Base-by-base conservation (phyloP, 2,113 vertebrate genomes). In the Lycaon pictus region DNA sequence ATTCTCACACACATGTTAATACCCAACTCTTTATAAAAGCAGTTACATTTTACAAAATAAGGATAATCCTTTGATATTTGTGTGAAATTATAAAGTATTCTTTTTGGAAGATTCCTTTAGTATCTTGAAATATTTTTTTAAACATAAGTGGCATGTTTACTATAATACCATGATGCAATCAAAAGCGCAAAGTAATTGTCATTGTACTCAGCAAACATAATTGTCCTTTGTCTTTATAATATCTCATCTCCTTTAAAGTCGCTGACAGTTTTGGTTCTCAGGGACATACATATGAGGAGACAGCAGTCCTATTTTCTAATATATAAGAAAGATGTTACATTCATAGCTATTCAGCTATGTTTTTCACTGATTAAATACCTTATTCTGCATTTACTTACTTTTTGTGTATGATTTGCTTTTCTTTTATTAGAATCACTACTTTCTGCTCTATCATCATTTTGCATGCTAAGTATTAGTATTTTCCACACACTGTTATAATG, bases 331-430 rank as follows among this genome's bases (percentile, higher is more conserved):
- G 37, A 81, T 3, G 19, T 96, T 85, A 43, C 67, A 88, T 89
- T 79, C 94, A 58, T 79, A 96, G 81, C 15, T 48, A 88, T 23
- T 88, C 23, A 97, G 72, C 19, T 96, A 22, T 71, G 19, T 12
- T 95, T 98, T 97, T 92, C 67, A 96, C n/a, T 90, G 13, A 71
- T 92, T 98, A 93, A 88, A 97, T 95, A 92, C 11, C 11, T 84
- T 5, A 76, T 77, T 96, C 29, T 29, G 43, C 76, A 72, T 94
- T 97, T 95, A 37, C 86, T 90, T 95, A 43, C 72, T 96, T 91
- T 94, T 97, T n/a, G 15, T 48, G 15, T 93, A 43, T 85, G 93
- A 56, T 95, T 98, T 97, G 62, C 13, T 94, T 35, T 97, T 95
- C 58, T 12, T 10, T 16, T 96, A 93, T 82, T 93, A 58, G 67